A percentile compares a stretch with the other conserved stretches of the same genome.
Conservation (phyloP, 2,888 invertebrate genomes). For the Chydorus sphaericus region DNA sequence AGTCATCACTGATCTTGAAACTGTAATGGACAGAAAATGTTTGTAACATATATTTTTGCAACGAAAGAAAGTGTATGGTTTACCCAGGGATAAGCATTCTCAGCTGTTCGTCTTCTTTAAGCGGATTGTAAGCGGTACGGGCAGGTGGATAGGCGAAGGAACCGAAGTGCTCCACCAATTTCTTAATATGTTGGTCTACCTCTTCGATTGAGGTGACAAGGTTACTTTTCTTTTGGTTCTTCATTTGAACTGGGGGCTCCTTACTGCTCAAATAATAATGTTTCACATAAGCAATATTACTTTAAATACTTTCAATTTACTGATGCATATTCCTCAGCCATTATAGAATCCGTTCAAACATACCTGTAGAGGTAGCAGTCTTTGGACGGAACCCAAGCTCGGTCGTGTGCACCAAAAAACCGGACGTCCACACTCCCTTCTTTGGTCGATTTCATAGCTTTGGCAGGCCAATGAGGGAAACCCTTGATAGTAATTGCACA, state of each 20-base stretch:
- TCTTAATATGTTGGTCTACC: conserved; percentile 56
- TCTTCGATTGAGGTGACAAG: conserved; percentile 51
- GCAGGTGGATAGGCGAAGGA: conserved; percentile 56
- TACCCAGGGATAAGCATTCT: conserved; percentile 22
- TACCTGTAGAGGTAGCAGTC: conserved; percentile 58
- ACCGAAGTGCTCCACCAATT: conserved; percentile 53
- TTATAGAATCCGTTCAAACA: background rate
- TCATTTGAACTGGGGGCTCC: conserved; percentile 39
- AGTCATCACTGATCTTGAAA: background rate
- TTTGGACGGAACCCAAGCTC: conserved; percentile 73
- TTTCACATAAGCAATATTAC: too few relatives aligned
- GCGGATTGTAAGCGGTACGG: conserved; percentile 49
- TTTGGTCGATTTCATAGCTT: conserved; percentile 58
- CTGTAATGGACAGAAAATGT: background rate
- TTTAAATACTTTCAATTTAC: too few relatives aligned
- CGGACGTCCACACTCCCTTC: conserved; percentile 67
- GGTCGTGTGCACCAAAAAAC: conserved; percentile 88
- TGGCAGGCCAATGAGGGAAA: conserved; percentile 96
- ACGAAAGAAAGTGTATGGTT: background rate
- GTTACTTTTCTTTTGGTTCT: conserved; percentile 40
- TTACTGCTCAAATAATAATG: too few relatives aligned
- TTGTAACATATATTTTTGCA: background rate
- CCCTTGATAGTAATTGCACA: conserved; percentile 40
- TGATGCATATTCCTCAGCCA: too few relatives aligned
- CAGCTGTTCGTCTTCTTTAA: conserved; percentile 43